A percentile compares a stretch with the other conserved stretches of the same genome.
Conservation (phyloP, 2,113 vertebrate species). For the Oceanodroma tethys region DNA sequence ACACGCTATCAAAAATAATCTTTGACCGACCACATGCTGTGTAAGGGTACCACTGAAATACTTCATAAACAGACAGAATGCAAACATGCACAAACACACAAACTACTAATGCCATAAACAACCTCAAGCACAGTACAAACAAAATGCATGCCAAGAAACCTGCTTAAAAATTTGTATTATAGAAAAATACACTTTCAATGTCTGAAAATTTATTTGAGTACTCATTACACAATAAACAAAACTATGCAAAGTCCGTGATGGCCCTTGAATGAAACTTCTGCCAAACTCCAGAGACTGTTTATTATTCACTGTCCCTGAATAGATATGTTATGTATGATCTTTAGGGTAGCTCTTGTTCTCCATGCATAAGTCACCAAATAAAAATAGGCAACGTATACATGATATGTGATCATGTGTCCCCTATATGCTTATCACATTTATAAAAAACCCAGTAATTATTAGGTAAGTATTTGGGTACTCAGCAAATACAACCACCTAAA, state of each 20-base stretch:
- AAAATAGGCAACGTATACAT: background rate
- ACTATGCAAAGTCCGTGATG: background rate
- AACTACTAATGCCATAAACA: slow-evolving; percentile 61
- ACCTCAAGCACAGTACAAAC: slow-evolving; percentile 57
- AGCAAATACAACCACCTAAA: background rate
- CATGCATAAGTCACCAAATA: background rate
- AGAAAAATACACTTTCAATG: slow-evolving; percentile 5
- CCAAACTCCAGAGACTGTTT: background rate
- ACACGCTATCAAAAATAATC: background rate
- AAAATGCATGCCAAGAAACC: slow-evolving; percentile 63
- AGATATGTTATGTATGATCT: background rate
- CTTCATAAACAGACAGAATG: slow-evolving; percentile 49
- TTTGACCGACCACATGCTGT: slow-evolving; percentile 30
- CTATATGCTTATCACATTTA: background rate
- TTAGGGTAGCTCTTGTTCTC: background rate
- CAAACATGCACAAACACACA: slow-evolving; percentile 56
- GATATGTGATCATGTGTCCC: background rate
- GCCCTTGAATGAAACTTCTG: background rate
- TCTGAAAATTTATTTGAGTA: background rate
- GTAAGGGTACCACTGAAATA: slow-evolving; percentile 35
- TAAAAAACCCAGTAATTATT: background rate
- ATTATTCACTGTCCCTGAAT: background rate
- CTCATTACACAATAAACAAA: background rate
- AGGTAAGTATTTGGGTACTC: background rate
- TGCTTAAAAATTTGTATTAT: slow-evolving; percentile 42